These are phyloP conservation scores for Benthochromis sp. DNA, from an alignment of 2,113 vertebrate genomes.

Conservation along the genomic window DNA sequence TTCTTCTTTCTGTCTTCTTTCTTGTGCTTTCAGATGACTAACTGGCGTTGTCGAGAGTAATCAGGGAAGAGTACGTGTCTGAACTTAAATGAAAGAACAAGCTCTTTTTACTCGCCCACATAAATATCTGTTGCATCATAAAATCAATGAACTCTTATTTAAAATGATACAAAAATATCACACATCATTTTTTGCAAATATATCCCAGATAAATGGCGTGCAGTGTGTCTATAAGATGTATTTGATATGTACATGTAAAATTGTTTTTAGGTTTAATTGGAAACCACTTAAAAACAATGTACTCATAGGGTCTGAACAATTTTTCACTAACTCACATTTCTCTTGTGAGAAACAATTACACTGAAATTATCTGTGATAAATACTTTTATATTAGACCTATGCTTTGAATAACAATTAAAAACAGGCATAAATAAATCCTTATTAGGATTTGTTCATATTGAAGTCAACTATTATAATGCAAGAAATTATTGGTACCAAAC, in stretches of 20 bases:
- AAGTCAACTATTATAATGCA: not conserved
- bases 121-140: not conserved
- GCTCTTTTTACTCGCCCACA: not conserved
- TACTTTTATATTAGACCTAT: not conserved
- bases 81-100: not conserved
- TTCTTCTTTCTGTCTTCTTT: not conserved
- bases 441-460: not conserved
- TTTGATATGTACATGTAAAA: not conserved
- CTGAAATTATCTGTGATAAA: not conserved
- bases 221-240: not conserved
- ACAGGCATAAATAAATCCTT: not conserved
- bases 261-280: not conserved
- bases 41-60: rapidly evolving
- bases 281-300: not conserved
- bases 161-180: not conserved
- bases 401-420: not conserved
- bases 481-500: not conserved
- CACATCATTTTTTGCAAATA: not conserved
- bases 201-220: not conserved
- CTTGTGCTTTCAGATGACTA: not conserved
- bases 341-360: not conserved
- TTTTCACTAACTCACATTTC: not conserved
- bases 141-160: not conserved
- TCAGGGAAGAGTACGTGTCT: not conserved
- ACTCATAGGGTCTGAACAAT: not conserved